Conservation (phyloP, 2,113 vertebrate species). For the Platysteira castanea region DNA sequence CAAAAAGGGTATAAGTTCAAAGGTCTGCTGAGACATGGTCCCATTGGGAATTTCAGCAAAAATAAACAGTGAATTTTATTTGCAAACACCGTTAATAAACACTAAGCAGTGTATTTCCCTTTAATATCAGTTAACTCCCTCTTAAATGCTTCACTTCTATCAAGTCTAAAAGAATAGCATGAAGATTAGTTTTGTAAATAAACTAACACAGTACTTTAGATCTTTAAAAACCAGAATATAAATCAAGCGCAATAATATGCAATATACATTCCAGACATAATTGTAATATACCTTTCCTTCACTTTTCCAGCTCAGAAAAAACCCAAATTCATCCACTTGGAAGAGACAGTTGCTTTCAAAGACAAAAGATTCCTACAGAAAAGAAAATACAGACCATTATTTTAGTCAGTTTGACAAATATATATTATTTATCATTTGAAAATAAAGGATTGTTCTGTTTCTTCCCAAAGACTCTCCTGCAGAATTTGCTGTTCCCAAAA, state of each 20-base stretch:
- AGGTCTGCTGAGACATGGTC: background rate
- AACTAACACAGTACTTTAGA: background rate
- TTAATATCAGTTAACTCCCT: background rate
- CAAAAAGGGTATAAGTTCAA: slow-evolving; percentile 11
- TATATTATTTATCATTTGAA: background rate
- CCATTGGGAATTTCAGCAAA: background rate
- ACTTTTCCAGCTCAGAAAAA: slow-evolving; percentile 96
- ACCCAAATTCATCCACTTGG: slow-evolving; percentile 94
- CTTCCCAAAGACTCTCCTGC: background rate
- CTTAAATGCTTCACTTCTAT: background rate
- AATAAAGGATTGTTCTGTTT: background rate
- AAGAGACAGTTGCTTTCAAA: slow-evolving; percentile 95
- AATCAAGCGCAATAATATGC: background rate
- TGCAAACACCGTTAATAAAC: background rate
- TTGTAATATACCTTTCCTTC: slow-evolving; percentile 89
- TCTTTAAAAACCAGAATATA: background rate
- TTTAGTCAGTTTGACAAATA: background rate
- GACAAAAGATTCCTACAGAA: slow-evolving; percentile 87
- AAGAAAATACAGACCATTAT: background rate
- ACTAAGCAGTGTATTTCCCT: background rate
- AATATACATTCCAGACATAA: background rate
- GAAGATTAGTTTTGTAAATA: background rate
- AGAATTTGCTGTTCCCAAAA: background rate
- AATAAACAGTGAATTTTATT: background rate
- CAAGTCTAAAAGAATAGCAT: background rate